Conservation (phyloP, 2,797 vertebrate genomes). For the Sebastes wilsoni region DNA sequence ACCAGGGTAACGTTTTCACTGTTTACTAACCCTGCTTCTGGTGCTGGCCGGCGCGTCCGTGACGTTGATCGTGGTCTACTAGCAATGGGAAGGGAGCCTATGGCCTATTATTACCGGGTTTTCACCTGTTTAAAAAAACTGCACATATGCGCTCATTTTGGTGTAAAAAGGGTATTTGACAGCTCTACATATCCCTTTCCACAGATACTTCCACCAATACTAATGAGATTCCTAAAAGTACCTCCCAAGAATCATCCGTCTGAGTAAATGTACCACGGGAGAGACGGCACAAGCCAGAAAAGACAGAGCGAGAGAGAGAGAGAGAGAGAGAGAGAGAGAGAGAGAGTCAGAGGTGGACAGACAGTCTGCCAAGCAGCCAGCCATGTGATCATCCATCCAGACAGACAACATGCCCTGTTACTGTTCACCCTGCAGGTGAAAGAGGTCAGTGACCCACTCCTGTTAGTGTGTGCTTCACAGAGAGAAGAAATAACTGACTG, state of each 20-base stretch:
- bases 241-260: background rate
- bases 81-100: background rate
- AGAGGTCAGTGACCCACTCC: constrained; percentile 49
- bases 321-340: background rate
- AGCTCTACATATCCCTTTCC: background rate
- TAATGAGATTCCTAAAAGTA: background rate
- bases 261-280: constrained; percentile 15
- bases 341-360: constrained; percentile 52
- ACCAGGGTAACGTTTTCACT: no score
- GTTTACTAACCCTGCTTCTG: no score
- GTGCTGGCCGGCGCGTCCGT: no score
- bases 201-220: background rate
- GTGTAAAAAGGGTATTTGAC: background rate
- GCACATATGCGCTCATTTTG: no score
- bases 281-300: constrained; percentile 8
- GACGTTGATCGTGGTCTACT: no score
- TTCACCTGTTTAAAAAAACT: background rate
- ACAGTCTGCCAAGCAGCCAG: constrained; percentile 56
- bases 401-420: constrained; percentile 64
- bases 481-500: constrained; percentile 26
- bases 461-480: constrained; percentile 15
- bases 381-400: constrained; percentile 59
- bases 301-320: background rate
- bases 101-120: background rate
- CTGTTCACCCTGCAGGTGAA: constrained; percentile 54